A percentile compares a stretch with the other conserved stretches of the same genome.
phyloP scores from a whole-genome alignment of 2,797 vertebrate species.

The Enteromius thamalakanensis region DNA sequence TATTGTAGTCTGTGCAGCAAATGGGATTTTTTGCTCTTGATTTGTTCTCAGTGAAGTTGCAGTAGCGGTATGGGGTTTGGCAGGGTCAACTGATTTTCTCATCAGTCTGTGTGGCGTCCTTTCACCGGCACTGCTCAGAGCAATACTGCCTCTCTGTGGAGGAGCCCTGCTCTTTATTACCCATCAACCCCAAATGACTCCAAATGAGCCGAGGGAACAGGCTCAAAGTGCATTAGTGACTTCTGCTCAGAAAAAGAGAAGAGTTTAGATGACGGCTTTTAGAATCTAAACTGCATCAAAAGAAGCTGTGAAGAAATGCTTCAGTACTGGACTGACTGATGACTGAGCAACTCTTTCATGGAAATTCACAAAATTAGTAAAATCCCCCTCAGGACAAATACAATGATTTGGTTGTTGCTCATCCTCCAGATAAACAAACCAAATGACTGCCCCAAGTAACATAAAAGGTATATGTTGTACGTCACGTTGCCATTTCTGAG shows the following conservation, averaged over 20 bases:
- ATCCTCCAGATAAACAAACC: not conserved
- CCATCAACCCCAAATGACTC: not conserved
- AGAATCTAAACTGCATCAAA: not conserved
- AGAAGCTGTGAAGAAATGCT: not conserved
- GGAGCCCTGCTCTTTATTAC: conserved; percentile 5
- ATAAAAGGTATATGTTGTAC: not conserved
- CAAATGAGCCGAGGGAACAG: not conserved
- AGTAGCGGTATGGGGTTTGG: conserved; percentile 15
- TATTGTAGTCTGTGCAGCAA: not conserved
- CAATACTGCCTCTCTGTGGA: conserved; percentile 63
- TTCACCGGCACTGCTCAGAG: not conserved
- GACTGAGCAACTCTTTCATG: conserved; percentile 2
- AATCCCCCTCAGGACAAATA: not conserved
- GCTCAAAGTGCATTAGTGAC: not conserved
- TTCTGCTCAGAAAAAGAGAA: not conserved
- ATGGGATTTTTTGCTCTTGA: not conserved
- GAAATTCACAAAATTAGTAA: not conserved
- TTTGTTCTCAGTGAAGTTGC: conserved; percentile 39
- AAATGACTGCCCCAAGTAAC: not conserved
- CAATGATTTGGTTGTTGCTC: not conserved
- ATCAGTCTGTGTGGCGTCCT: conserved; percentile 4
- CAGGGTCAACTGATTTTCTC: conserved; percentile 12
- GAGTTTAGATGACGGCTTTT: not conserved
- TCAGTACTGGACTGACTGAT: not conserved
- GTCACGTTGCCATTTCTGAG: not conserved